These are phyloP conservation scores for Papilio protenor DNA, from an alignment of 2,888 invertebrate species.

Conservation along the genomic window DNA sequence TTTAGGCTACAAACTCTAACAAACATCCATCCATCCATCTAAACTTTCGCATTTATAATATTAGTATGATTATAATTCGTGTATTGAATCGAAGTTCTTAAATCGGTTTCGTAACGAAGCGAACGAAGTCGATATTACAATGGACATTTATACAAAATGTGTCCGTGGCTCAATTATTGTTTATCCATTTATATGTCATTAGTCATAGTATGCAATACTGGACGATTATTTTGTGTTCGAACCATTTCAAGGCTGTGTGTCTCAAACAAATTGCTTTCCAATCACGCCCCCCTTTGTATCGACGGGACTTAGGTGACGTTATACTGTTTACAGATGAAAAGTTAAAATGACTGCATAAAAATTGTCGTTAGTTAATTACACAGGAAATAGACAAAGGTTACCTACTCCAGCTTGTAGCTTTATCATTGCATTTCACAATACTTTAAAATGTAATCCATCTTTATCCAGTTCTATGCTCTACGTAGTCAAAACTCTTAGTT, in stretches of 20 bases:
- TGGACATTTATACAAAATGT: slow-evolving; percentile 46
- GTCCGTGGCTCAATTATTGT: slow-evolving; percentile 57
- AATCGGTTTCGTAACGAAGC: slow-evolving; percentile 24
- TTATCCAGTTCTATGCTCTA: too few relatives aligned
- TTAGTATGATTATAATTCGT: neutral
- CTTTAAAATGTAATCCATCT: too few relatives aligned
- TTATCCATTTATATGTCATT: slow-evolving; percentile 69
- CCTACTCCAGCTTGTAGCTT: too few relatives aligned
- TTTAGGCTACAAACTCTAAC: too few relatives aligned
- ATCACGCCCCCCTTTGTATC: slow-evolving; percentile 7
- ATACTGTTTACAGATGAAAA: neutral
- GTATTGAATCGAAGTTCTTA: slow-evolving; percentile 11
- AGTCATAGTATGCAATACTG: slow-evolving; percentile 67
- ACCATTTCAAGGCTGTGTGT: slow-evolving; percentile 62
- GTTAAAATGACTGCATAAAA: neutral
- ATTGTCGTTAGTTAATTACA: neutral
- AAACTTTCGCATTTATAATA: too few relatives aligned
- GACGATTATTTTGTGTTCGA: slow-evolving; percentile 61
- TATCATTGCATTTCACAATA: too few relatives aligned
- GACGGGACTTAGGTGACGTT: neutral
- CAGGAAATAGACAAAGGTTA: too few relatives aligned
- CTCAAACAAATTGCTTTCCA: slow-evolving; percentile 55
- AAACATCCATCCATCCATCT: too few relatives aligned
- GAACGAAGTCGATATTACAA: slow-evolving; percentile 43
- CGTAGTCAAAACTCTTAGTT: too few relatives aligned